Conservation (phyloP, 2,797 vertebrate species). For the Arctocebus calabarensis region DNA sequence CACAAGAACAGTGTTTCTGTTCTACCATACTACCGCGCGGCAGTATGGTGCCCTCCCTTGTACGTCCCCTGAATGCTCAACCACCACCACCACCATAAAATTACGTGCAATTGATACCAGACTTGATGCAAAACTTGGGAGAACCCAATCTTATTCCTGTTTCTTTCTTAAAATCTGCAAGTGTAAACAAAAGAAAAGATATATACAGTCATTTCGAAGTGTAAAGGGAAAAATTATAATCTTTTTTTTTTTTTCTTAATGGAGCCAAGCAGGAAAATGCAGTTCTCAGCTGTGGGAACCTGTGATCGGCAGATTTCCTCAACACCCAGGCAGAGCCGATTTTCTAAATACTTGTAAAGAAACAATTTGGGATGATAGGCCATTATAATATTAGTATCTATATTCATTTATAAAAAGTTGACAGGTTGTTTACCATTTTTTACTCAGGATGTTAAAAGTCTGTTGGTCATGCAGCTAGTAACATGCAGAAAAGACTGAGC, state of each 20-base stretch:
- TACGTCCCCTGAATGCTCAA: too few relatives aligned
- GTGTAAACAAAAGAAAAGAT: background rate
- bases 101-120: background rate
- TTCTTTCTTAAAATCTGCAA: background rate
- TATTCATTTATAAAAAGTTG: background rate
- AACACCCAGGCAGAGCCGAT: background rate
- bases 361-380: background rate
- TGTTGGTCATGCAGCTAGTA: background rate
- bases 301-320: background rate
- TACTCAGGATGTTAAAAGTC: background rate
- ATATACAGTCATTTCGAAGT: background rate
- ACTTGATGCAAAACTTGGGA: background rate
- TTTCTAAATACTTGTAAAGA: background rate
- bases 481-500: background rate
- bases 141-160: background rate
- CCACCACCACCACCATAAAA: background rate
- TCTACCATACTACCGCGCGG: too few relatives aligned
- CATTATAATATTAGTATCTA: background rate
- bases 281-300: background rate
- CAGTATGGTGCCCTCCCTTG: rapidly evolving
- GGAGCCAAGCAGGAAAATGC: background rate
- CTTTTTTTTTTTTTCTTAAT: background rate
- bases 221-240: background rate
- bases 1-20: background rate
- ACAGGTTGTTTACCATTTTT: background rate